These are phyloP conservation scores for Charina bottae DNA, from an alignment of 2,113 vertebrate species.

Conservation along the genomic window DNA sequence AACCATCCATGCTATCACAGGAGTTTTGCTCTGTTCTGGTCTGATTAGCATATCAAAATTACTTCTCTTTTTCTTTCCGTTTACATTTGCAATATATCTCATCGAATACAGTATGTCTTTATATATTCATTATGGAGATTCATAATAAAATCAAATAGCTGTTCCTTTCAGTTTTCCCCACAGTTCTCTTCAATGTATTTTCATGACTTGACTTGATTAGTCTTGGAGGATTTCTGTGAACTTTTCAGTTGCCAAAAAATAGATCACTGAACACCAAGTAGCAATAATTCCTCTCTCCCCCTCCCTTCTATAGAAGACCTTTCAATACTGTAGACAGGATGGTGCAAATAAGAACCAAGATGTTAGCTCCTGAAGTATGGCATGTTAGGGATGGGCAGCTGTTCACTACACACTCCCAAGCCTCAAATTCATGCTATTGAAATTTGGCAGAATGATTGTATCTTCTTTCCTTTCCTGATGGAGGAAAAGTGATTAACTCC, in stretches of 20 bases:
- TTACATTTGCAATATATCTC: constrained; percentile 32
- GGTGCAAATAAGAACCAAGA: not conserved
- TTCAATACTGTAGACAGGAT: not conserved
- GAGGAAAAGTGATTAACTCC: not conserved
- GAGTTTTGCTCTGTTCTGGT: constrained; percentile 41
- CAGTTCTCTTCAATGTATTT: not conserved
- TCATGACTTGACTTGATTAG: constrained; percentile 14
- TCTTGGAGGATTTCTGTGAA: constrained; percentile 15
- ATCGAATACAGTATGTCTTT: constrained; percentile 18
- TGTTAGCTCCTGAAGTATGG: not conserved
- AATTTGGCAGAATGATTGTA: not conserved
- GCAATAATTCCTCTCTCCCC: not conserved
- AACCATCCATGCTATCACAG: constrained; percentile 29
- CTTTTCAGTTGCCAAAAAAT: constrained; percentile 49
- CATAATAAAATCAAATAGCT: not conserved
- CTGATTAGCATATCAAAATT: constrained; percentile 36
- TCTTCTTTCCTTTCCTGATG: not conserved
- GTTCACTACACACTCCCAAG: not conserved
- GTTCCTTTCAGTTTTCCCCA: not conserved
- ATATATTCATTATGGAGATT: not conserved
- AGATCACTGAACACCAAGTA: constrained; percentile 21
- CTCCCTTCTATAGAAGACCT: not conserved
- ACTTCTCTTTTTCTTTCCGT: constrained; percentile 30
- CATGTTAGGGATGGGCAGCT: not conserved
- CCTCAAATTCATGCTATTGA: not conserved